These are phyloP conservation scores for Hylomyscus alleni DNA, from an alignment of 2,797 vertebrate genomes.

Conservation along the genomic window DNA sequence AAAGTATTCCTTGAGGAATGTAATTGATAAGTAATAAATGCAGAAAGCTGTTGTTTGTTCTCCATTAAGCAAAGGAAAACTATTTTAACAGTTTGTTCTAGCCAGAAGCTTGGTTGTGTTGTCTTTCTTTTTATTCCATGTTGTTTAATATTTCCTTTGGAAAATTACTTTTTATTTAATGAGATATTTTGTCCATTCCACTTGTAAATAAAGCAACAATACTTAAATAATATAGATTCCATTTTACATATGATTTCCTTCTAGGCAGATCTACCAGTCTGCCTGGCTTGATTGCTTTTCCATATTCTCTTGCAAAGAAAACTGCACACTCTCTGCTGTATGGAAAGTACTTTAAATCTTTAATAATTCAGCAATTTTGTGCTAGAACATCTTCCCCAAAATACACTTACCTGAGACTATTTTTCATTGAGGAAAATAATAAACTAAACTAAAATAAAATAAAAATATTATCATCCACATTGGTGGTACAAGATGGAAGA, in stretches of 20 bases:
- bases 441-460: neutral
- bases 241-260: conserved; percentile 75
- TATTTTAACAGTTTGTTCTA: conserved; percentile 78
- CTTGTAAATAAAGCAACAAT: conserved; percentile 69
- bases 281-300: conserved; percentile 54
- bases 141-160: conserved; percentile 61
- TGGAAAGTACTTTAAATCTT: conserved; percentile 63
- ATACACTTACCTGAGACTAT: neutral
- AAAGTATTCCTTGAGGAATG: conserved; percentile 60
- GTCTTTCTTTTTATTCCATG: conserved; percentile 71
- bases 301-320: conserved; percentile 57
- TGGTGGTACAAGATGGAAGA: neutral
- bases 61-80: conserved; percentile 70
- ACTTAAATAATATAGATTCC: conserved; percentile 74
- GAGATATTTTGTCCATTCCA: conserved; percentile 70
- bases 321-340: neutral
- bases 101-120: conserved; percentile 68
- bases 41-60: conserved; percentile 21
- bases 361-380: conserved; percentile 54
- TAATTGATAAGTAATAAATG: conserved; percentile 62
- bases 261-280: conserved; percentile 63
- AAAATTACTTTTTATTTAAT: conserved; percentile 79
- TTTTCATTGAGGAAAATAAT: conserved; percentile 33
- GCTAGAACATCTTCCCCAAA: neutral
- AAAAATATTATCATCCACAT: neutral